These are phyloP conservation scores for Solenopsis fugax DNA, from an alignment of 1,140 invertebrate genomes.

Conservation along the genomic window DNA sequence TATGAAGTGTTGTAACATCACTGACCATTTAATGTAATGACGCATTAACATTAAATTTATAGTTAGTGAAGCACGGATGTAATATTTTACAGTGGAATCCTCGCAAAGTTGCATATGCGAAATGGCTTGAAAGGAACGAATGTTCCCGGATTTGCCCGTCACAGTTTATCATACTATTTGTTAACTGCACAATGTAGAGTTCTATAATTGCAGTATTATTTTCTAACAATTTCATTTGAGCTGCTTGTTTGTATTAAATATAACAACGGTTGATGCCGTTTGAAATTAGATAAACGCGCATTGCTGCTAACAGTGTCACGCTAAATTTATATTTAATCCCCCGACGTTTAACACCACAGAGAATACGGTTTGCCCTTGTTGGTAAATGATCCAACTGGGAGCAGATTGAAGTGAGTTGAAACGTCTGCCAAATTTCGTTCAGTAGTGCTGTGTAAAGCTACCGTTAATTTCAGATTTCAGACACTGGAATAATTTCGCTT, in stretches of 20 bases:
- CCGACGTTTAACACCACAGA: not conserved
- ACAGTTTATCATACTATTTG: not conserved
- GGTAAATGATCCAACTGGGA: constrained; percentile 22
- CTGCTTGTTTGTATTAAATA: not conserved
- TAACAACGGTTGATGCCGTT: not conserved
- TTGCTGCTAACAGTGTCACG: not conserved
- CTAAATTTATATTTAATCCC: constrained; percentile 45
- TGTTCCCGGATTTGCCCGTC: constrained; percentile 15
- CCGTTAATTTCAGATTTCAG: constrained; percentile 22
- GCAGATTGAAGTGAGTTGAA: constrained; percentile 31
- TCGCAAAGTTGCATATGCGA: not conserved
- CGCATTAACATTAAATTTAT: constrained; percentile 10
- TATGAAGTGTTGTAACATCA: not conserved
- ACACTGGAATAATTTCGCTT: constrained; percentile 17
- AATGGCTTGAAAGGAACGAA: constrained; percentile 29
- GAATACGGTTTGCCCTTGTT: constrained; percentile 28
- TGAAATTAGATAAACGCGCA: not conserved
- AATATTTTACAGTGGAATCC: constrained; percentile 21
- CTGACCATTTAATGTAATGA: not conserved
- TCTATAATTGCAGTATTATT: constrained; percentile 22
- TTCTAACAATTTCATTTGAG: not conserved
- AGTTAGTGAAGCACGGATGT: not conserved
- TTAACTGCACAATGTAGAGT: not conserved
- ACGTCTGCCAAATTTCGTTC: constrained; percentile 14
- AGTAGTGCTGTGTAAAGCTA: not conserved